Evolutionary conservation across 2,888 invertebrate species (phyloP), one percentile per base, ranked within the genome.

Genomic region (Mesorhabditis belari): DNA sequence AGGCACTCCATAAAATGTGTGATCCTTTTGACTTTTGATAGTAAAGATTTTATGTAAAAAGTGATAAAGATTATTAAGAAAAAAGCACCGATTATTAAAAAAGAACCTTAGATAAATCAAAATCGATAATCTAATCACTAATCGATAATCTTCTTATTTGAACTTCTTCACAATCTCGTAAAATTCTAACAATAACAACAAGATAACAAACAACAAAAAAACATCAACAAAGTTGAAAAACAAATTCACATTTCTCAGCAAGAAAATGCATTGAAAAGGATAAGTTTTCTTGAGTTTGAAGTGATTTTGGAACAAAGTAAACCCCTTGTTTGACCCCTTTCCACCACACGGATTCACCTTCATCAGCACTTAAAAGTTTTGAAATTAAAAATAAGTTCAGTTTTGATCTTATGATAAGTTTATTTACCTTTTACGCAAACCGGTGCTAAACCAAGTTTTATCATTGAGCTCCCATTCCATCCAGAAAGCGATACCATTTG

Each of bases 401-500:
- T 1, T n/a, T 35, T 17, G n/a, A 35, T 35, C n/a, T 17, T n/a
- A 17, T 35, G 44, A 35, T 35, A 9, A 35, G 1, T 9, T 49
- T 12, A 12, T 2, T n/a, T 9, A 29, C 29, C 23, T 26, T 19
- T 21, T 60, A 29, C n/a, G n/a, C 23, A 60, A 19, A 24, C 68
- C 63, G n/a, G 73, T 74, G 4, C 69, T 70, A 2, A 69, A 63
- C 5, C 65, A 6, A 4, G 35, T 63, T 3, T 61, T 2, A 4
- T 62, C 61, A 19, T 64, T 70, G 21, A 70, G 69, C 17, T 67
- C 24, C 70, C 68, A 76, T 26, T 76, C 74, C 60, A 73, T 67
- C 77, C 76, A 77, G 17, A 77, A 49, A 5, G 71, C 67, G 9
- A 77, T 53, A n/a, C 67, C 77, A 52, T 77, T 77, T 25, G 70